Evolutionary conservation across 2,113 vertebrate genomes (phyloP).

Genomic region (Osmerus mordax): DNA sequence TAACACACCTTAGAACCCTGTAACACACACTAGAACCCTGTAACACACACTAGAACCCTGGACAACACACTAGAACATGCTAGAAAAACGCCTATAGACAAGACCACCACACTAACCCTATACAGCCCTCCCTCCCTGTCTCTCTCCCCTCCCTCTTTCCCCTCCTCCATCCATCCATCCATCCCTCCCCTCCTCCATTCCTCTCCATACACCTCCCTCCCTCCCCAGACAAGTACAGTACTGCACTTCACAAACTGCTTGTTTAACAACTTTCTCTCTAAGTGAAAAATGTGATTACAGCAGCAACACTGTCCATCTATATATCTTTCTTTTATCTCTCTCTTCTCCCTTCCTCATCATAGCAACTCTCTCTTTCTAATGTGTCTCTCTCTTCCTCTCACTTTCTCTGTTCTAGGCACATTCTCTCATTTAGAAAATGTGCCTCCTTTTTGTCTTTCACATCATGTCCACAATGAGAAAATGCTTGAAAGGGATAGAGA

Average conservation of each 20-base stretch:
- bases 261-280: constrained; percentile 67
- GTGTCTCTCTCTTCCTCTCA: not conserved
- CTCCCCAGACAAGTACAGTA: constrained; percentile 31
- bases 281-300: constrained; percentile 60
- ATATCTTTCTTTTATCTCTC: constrained; percentile 45
- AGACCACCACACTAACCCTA: not conserved
- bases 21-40: not conserved
- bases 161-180: constrained; percentile 44
- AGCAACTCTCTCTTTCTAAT: not conserved
- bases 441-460: too few species aligned
- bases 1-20: not conserved
- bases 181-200: constrained; percentile 15
- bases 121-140: not conserved
- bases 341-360: constrained; percentile 10
- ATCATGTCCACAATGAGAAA: too few species aligned
- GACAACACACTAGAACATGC: not conserved
- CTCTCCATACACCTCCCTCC: not conserved
- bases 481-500: too few species aligned
- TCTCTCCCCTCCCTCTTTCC: constrained; percentile 7
- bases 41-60: not conserved
- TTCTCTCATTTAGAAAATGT: too few species aligned
- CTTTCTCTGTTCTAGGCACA: not conserved
- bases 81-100: too few species aligned
- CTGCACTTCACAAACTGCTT: constrained; percentile 67
- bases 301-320: constrained; percentile 58